Base-by-base conservation (phyloP, 2,113 vertebrate genomes). In the Clarias macrocephalus region DNA sequence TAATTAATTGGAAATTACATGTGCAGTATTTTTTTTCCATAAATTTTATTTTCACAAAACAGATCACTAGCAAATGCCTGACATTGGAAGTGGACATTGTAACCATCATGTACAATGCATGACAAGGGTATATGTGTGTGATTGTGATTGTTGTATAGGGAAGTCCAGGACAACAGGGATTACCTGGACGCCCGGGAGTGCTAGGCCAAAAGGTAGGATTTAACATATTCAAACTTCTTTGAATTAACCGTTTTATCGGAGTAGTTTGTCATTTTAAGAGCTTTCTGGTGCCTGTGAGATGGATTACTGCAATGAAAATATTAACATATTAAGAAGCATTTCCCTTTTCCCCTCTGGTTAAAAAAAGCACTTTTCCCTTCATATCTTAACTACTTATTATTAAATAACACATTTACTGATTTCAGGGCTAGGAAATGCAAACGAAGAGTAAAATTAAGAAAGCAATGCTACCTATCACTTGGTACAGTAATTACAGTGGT, bases 31-130 rank as follows among this genome's bases (percentile, higher is more conserved):
- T 85, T 33, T 56, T 0, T 63, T 85, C 60, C 79, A 70, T 60
- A 82, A 85, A 80, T 70, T 85, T 63, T 88, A 85, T 82, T 63
- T 54, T 85, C 75, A 87, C 84, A 57, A 76, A 79, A 56, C n/a
- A 75, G 76, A 85, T 85, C 77, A 52, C 65, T 66, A 75, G 37
- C 57, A 87, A 72, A 82, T 73, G 68, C 19, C 72, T 23, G n/a
- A 33, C 28, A 52, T 63, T 52, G 28, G 25, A 6, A 48, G 8
- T 48, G 68, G 28, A 60, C 30, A 52, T 66, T 65, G 18, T 57
- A 25, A 5, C 72, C 16, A 73, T 75, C 30, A 52, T 72, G 65
- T 23, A 62, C 23, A 82, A 68, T 79, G 60, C 48, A 66, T 80
- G 25, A 30, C 48, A 85, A 82, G 33, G 33, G 54, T 83, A 30